Percentiles rank a stretch among this genome's conserved stretches.
These are phyloP conservation scores for Ylistrum balloti DNA, from an alignment of 1,140 invertebrate genomes.

Conservation along the genomic window DNA sequence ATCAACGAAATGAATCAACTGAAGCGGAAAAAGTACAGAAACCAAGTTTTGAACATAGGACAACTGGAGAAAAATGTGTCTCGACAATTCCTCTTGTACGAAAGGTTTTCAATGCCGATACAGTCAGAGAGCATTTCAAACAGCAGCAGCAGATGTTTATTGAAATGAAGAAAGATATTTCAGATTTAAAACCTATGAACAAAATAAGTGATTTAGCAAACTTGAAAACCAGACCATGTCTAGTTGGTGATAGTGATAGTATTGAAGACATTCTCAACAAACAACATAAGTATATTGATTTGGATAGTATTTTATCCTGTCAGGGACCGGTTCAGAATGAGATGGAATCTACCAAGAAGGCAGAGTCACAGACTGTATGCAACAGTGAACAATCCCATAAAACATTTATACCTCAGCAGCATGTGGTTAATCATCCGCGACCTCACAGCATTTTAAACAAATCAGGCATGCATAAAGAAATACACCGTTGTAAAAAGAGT, in stretches of 20 bases:
- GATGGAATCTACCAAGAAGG: background rate
- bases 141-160: conserved; percentile 7
- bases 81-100: background rate
- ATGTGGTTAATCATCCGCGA: background rate
- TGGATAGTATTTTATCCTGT: background rate
- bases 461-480: background rate
- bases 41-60: background rate
- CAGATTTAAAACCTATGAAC: background rate
- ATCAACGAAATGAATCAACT: background rate
- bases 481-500: background rate
- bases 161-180: background rate
- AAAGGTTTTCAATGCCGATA: background rate
- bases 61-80: background rate
- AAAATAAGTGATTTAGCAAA: too few species aligned
- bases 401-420: background rate
- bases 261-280: conserved; percentile 26
- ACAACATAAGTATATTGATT: background rate
- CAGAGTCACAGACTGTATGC: background rate
- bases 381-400: background rate
- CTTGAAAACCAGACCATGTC: background rate
- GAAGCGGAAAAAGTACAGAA: background rate
- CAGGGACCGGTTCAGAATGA: background rate
- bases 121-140: conserved; percentile 13
- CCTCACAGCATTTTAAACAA: conserved; percentile 18
- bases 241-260: background rate